Conservation (phyloP, 2,888 invertebrate genomes). For the Zaprionus lineosus region DNA sequence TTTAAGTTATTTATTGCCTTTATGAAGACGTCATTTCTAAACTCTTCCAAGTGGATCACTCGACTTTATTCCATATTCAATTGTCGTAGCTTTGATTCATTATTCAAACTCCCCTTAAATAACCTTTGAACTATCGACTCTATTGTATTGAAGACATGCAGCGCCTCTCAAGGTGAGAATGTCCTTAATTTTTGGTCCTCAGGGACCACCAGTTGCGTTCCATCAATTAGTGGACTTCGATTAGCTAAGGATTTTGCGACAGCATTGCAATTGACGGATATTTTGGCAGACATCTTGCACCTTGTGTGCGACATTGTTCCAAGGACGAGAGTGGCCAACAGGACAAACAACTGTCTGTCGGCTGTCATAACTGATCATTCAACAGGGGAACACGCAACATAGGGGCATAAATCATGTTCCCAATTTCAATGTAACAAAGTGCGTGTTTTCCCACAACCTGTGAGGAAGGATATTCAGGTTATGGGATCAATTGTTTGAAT, state of each 20-base stretch:
- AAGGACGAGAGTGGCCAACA: too few species aligned
- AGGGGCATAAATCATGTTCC: slow-evolving; percentile 2
- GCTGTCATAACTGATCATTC: slow-evolving; percentile 38
- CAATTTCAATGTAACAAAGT: slow-evolving; percentile 5
- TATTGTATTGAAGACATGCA: too few species aligned
- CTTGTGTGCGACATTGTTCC: too few species aligned
- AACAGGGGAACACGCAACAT: slow-evolving; percentile 33
- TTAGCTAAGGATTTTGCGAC: slow-evolving; percentile 54
- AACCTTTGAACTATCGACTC: too few species aligned
- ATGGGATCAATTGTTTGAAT: slow-evolving; percentile 21
- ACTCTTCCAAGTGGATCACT: too few species aligned
- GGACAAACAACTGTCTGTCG: not conserved
- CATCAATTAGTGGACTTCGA: slow-evolving; percentile 59
- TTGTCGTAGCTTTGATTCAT: too few species aligned
- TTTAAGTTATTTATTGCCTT: too few species aligned
- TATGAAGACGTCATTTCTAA: too few species aligned
- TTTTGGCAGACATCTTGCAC: slow-evolving; percentile 37
- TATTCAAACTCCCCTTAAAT: too few species aligned
- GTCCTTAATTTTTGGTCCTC: slow-evolving; percentile 23
- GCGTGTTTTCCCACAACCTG: slow-evolving; percentile 46
- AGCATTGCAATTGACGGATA: not conserved
- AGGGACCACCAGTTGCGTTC: slow-evolving; percentile 52
- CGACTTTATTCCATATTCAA: too few species aligned
- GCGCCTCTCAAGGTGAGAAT: slow-evolving; percentile 32
- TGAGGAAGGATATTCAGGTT: slow-evolving; percentile 28